Evolutionary conservation across 2,113 vertebrate genomes (phyloP).

Genomic region (Lampris megalopsis): DNA sequence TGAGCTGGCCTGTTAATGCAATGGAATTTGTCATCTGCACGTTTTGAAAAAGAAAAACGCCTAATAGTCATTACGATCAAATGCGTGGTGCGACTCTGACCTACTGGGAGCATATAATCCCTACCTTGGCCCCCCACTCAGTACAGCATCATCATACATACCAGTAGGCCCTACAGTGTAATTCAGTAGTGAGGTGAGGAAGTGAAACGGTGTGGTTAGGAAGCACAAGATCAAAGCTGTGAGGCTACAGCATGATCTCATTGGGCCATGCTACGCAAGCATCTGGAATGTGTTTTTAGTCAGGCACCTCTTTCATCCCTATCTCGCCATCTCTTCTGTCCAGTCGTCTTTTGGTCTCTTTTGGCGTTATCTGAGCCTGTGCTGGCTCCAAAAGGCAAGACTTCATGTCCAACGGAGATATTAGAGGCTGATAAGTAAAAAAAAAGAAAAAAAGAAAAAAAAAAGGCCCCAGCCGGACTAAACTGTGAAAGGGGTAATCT

Average conservation of each 20-base stretch:
- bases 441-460: not conserved
- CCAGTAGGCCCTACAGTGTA: constrained; percentile 34
- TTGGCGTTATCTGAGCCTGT: constrained; percentile 61
- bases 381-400: constrained; percentile 49
- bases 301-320: constrained; percentile 32
- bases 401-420: constrained; percentile 47
- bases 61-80: constrained; percentile 49
- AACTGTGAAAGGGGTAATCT: constrained; percentile 27
- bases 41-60: constrained; percentile 27
- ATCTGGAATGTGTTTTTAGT: constrained; percentile 62
- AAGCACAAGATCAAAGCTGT: constrained; percentile 58
- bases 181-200: constrained; percentile 53
- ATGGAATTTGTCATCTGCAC: constrained; percentile 27
- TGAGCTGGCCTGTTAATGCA: not conserved
- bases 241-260: constrained; percentile 50
- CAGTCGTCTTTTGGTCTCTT: constrained; percentile 24
- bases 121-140: constrained; percentile 1
- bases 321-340: constrained; percentile 43
- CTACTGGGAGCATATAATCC: not conserved
- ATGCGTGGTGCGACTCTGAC: constrained; percentile 17
- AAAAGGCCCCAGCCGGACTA: constrained; percentile 13
- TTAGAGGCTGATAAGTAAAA: constrained; percentile 48
- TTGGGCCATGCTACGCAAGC: constrained; percentile 36
- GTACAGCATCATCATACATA: not conserved
- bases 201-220: constrained; percentile 46